Evolutionary conservation across 2,888 invertebrate species (phyloP).

Genomic region (Carterocephalus palaemon): DNA sequence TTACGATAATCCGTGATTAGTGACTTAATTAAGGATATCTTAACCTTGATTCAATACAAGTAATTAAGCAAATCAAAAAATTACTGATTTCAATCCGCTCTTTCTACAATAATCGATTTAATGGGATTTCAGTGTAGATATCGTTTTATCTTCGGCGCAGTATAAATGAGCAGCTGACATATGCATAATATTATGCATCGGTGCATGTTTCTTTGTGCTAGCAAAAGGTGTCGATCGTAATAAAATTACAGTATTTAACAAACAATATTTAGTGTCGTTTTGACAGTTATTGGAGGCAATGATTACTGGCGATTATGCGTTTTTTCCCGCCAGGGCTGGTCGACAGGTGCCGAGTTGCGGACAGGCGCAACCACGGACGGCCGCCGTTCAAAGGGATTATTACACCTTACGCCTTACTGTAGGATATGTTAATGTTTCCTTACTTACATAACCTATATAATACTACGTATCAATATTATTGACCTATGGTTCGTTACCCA

Average conservation of each 20-base stretch:
- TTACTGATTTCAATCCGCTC: conserved; percentile 31
- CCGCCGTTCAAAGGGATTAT: conserved; percentile 28
- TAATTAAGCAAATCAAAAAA: conserved; percentile 21
- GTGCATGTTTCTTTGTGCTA: conserved; percentile 21
- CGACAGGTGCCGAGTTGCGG: conserved; percentile 70
- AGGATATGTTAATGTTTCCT: background rate
- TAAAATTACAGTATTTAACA: conserved; percentile 73
- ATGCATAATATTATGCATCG: too few relatives aligned
- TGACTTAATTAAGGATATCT: too few relatives aligned
- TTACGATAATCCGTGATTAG: too few relatives aligned
- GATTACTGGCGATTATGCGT: conserved; percentile 66
- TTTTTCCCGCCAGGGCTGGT: conserved; percentile 46
- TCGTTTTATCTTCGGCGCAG: conserved; percentile 26
- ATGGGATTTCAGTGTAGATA: conserved; percentile 39
- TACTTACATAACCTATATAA: too few relatives aligned
- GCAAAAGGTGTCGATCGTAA: conserved; percentile 71
- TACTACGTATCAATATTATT: too few relatives aligned
- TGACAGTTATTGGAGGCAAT: conserved; percentile 76
- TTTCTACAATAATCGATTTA: conserved; percentile 36
- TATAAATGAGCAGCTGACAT: conserved; percentile 35
- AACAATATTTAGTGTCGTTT: conserved; percentile 76
- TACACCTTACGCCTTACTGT: conserved; percentile 17
- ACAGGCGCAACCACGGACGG: background rate
- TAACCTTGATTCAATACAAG: background rate
- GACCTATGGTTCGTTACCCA: too few relatives aligned